Evolutionary conservation across 2,797 vertebrate species (phyloP).

Genomic region (Coreius guichenoti): DNA sequence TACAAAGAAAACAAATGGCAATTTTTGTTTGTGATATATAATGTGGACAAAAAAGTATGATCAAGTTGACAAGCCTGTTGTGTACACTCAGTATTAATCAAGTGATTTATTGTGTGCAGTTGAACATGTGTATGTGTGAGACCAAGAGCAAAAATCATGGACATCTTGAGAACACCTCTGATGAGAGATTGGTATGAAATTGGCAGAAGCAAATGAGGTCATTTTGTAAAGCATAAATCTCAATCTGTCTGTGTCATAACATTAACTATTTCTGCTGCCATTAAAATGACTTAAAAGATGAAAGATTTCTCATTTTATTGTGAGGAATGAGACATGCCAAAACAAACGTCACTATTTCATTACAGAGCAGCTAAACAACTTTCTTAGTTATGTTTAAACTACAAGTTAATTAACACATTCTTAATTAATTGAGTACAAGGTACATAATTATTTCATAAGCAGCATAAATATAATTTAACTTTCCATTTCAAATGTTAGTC

Average conservation of each 20-base stretch:
- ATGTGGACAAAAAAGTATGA: not conserved
- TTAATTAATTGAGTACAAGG: constrained; percentile 94
- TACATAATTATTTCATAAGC: constrained; percentile 91
- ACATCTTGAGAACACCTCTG: constrained; percentile 25
- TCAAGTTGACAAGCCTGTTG: not conserved
- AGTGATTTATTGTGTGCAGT: not conserved
- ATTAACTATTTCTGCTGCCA: not conserved
- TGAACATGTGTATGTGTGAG: not conserved
- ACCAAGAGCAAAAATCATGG: not conserved
- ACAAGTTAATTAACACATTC: constrained; percentile 92
- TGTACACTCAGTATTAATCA: not conserved
- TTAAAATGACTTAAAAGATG: constrained; percentile 21
- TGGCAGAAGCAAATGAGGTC: constrained; percentile 42
- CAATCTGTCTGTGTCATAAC: constrained; percentile 22
- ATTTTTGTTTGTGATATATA: not conserved
- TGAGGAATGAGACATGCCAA: constrained; percentile 18
- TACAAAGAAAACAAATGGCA: not conserved
- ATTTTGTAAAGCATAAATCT: constrained; percentile 40
- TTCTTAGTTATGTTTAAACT: constrained; percentile 88
- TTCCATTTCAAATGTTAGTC: constrained; percentile 86
- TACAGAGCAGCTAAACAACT: constrained; percentile 65
- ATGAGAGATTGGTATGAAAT: constrained; percentile 50
- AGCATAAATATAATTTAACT: constrained; percentile 91
- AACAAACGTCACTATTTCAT: constrained; percentile 48
- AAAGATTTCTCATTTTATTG: constrained; percentile 10